phyloP scores from a whole-genome alignment of 2,113 vertebrate genomes.

The Amphiprion ocellaris region DNA sequence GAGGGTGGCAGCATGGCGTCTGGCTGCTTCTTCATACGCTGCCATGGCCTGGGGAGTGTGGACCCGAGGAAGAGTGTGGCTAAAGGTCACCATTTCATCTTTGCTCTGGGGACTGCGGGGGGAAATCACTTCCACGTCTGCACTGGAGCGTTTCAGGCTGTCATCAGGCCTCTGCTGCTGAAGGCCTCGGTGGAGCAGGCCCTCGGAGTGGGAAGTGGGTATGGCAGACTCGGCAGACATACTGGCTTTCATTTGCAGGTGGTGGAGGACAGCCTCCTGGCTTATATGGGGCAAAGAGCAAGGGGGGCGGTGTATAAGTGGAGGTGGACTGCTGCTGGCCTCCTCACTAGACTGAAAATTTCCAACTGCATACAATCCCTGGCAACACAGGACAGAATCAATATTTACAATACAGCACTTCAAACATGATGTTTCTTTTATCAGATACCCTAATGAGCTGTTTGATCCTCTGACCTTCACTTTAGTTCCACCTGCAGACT shows the following conservation, averaged over 20 bases:
- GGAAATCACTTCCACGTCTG: conserved; percentile 66
- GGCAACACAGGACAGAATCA: conserved; percentile 49
- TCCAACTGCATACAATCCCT: conserved; percentile 96
- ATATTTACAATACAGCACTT: neutral
- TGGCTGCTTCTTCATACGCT: conserved; percentile 89
- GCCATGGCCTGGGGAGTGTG: conserved; percentile 88
- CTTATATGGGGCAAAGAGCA: conserved; percentile 91
- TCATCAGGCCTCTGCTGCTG: conserved; percentile 88
- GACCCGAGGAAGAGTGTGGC: conserved; percentile 95
- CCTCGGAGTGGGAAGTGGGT: conserved; percentile 87
- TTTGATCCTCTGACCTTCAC: too few relatives aligned
- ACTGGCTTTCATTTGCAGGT: conserved; percentile 90
- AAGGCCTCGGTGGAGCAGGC: conserved; percentile 90
- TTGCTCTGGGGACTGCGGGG: conserved; percentile 58
- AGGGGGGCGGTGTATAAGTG: conserved; percentile 83
- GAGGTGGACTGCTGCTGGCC: conserved; percentile 62
- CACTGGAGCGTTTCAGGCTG: conserved; percentile 88
- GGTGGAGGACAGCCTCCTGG: conserved; percentile 89
- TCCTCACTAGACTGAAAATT: conserved; percentile 95
- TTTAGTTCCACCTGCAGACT: too few relatives aligned
- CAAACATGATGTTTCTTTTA: too few relatives aligned
- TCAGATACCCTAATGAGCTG: too few relatives aligned
- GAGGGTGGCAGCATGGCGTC: conserved; percentile 89
- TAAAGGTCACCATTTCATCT: conserved; percentile 91
- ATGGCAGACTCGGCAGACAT: conserved; percentile 76